Evolutionary conservation across 1,140 invertebrate genomes (phyloP).

Genomic region (Apis florea): DNA sequence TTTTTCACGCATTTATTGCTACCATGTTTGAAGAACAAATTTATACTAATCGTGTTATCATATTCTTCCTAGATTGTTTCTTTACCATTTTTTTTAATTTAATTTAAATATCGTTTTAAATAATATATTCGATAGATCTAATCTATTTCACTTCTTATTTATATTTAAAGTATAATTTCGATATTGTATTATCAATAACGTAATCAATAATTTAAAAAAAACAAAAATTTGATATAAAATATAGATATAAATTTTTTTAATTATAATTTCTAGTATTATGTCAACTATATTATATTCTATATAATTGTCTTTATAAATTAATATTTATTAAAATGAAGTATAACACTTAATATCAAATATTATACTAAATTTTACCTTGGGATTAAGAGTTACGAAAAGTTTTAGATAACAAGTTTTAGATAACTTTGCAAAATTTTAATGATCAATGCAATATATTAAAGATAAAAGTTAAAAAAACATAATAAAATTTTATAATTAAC

Average conservation of each 20-base stretch:
- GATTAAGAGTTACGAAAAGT: no score
- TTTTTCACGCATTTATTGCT: background rate
- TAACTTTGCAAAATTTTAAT: no score
- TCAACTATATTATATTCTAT: background rate
- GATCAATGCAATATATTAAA: no score
- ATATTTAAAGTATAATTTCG: background rate
- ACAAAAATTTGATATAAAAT: background rate
- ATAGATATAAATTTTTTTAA: background rate
- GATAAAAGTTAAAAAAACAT: background rate
- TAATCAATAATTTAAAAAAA: background rate
- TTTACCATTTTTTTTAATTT: background rate
- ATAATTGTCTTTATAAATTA: background rate
- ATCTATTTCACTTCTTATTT: background rate
- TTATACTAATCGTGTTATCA: background rate
- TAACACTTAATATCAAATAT: background rate
- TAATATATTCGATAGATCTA: background rate
- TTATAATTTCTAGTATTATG: background rate
- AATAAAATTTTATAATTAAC: background rate
- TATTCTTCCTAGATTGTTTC: background rate
- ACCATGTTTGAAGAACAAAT: slow-evolving; percentile 3
- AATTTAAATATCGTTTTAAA: background rate
- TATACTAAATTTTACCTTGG: no score
- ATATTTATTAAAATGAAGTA: background rate
- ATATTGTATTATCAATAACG: background rate
- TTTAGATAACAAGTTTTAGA: no score